Base-by-base conservation (phyloP, 2,888 invertebrate species). In the Hirtodrosophila histrioides region DNA sequence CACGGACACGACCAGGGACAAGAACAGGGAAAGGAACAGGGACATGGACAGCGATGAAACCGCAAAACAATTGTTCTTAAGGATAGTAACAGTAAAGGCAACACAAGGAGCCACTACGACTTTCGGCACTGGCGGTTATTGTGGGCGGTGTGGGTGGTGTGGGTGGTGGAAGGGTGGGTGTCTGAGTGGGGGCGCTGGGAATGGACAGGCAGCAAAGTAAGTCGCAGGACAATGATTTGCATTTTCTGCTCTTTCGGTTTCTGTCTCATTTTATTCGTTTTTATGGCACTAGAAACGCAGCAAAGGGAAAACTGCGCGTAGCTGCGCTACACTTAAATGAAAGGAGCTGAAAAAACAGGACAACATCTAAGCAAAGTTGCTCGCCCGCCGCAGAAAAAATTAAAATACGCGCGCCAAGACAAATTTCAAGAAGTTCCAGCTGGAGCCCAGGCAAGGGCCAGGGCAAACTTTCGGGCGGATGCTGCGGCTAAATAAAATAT, bases 151-250 rank as follows among this genome's bases (percentile, higher is more conserved):
- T n/a, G n/a, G n/a, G n/a, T n/a, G n/a, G n/a, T n/a, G n/a, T n/a
- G n/a, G 8, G 37, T 27, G 17, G 17, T 2, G 17, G 17, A 17
- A n/a, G n/a, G n/a, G n/a, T n/a, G n/a, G n/a, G n/a, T n/a, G n/a
- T n/a, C 24, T 48, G 46, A 31, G n/a, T 31, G 45, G 49, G 41
- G 49, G 41, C 31, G 27, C 53, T 39, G 51, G 29, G 51, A 37
- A 27, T 49, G 53, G 39, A 36, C 37, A 45, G 40, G 49, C 31
- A 31, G 31, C 48, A 39, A 51, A 61, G 53, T 57, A 64, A 69
- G 58, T 61, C 65, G 60, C 78, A 81, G 69, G 65, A 81, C 83
- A 83, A 86, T 83, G 86, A 83, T 83, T 83, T 83, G 86, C 83
- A 83, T 83, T 80, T 83, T 86, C 71, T 79, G 78, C 75, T 64